Percentiles rank a stretch among this genome's conserved stretches.
Evolutionary conservation across 2,888 invertebrate species (phyloP).

Genomic region (Caenorhabditis angaria): DNA sequence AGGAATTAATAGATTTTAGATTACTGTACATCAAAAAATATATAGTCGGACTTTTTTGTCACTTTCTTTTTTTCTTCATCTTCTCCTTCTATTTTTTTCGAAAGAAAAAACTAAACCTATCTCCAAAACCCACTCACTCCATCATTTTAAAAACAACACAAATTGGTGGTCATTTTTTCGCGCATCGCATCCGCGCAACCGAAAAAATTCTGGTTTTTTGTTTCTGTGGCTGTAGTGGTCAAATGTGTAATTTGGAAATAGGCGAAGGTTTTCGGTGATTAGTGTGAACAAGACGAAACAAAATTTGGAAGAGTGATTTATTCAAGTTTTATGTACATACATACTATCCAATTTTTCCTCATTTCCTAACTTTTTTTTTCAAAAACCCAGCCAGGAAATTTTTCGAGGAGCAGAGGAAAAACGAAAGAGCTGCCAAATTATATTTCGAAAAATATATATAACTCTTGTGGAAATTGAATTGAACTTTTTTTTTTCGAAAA

Average conservation of each 20-base stretch:
- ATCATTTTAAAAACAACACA: no score
- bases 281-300: not conserved
- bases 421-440: no score
- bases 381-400: no score
- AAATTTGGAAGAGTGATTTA: constrained; percentile 2
- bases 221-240: no score
- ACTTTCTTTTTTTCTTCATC: not conserved
- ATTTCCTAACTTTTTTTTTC: not conserved
- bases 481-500: not conserved
- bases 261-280: constrained; percentile 4
- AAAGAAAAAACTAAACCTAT: no score
- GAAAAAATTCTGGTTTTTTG: not conserved
- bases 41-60: no score
- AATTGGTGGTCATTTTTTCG: constrained; percentile 2
- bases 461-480: not conserved
- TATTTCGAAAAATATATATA: not conserved
- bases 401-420: no score
- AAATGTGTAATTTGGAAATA: constrained; percentile 1
- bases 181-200: not conserved
- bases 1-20: not conserved
- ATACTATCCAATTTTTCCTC: not conserved
- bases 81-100: not conserved
- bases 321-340: not conserved
- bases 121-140: no score
- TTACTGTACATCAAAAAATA: no score